phyloP scores from a whole-genome alignment of 1,140 invertebrate species.

The Epicauta chinensis region DNA sequence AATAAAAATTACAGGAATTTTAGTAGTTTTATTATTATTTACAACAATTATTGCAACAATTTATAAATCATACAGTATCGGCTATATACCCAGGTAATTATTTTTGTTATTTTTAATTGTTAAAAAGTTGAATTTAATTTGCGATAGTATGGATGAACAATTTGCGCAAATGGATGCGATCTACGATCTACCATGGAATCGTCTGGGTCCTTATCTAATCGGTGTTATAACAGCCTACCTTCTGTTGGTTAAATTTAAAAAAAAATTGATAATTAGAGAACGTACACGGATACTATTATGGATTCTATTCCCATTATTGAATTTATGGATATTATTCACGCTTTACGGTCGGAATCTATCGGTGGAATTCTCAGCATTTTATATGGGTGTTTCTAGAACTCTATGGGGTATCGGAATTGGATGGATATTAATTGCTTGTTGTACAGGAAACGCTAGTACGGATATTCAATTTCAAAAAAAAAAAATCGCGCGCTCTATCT shows the following conservation, averaged over 20 bases:
- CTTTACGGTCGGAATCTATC: constrained; percentile 40
- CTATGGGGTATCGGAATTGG: constrained; percentile 46
- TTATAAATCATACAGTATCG: constrained; percentile 40
- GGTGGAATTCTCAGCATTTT: constrained; percentile 40
- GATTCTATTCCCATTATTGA: constrained; percentile 41
- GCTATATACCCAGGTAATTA: constrained; percentile 46
- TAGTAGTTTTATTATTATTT: constrained; percentile 34
- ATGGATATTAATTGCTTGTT: constrained; percentile 48
- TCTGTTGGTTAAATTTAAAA: constrained; percentile 36
- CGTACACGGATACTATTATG: constrained; percentile 35
- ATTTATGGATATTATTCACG: constrained; percentile 44
- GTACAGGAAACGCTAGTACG: constrained; percentile 44
- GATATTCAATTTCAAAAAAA: neutral
- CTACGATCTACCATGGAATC: constrained; percentile 48
- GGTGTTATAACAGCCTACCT: constrained; percentile 46
- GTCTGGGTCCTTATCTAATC: constrained; percentile 48
- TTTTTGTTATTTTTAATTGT: neutral
- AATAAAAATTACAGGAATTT: constrained; percentile 33
- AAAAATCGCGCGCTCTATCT: neutral
- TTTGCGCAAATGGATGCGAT: constrained; percentile 40
- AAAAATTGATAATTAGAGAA: constrained; percentile 38
- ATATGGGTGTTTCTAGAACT: constrained; percentile 42
- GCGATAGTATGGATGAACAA: constrained; percentile 41
- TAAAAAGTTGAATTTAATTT: constrained; percentile 7
- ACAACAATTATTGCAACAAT: constrained; percentile 36